Conservation (phyloP, 2,888 invertebrate genomes). For the Nemoura dubitans region DNA sequence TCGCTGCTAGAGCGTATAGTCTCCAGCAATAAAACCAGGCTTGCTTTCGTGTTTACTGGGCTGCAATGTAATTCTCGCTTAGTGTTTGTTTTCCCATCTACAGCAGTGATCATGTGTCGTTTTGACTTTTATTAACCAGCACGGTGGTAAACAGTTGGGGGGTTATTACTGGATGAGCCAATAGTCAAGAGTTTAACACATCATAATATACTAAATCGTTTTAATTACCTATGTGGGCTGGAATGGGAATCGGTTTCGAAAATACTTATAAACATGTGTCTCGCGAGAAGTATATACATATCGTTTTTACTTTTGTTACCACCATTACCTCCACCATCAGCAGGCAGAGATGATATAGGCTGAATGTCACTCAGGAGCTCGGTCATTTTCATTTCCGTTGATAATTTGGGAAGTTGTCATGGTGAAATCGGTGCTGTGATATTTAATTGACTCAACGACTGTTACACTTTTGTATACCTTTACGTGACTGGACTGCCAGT, state of each 20-base stretch:
- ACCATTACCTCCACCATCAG: too few species aligned
- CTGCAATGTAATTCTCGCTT: not conserved
- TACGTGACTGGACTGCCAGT: too few species aligned
- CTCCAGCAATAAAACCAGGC: not conserved
- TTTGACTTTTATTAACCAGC: constrained; percentile 25
- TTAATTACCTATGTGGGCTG: not conserved
- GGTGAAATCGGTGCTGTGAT: too few species aligned
- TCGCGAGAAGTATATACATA: not conserved
- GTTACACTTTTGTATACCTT: too few species aligned
- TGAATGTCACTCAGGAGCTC: too few species aligned
- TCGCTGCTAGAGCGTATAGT: not conserved
- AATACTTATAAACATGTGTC: not conserved
- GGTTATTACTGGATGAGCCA: not conserved
- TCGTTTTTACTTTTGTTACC: not conserved
- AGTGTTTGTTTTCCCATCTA: constrained; percentile 1
- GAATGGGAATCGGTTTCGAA: not conserved
- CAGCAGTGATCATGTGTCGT: constrained; percentile 17
- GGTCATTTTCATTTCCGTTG: too few species aligned
- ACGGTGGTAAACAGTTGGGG: not conserved
- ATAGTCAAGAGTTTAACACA: not conserved
- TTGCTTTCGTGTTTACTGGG: not conserved
- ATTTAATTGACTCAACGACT: too few species aligned
- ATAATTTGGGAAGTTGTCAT: too few species aligned
- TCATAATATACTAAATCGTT: not conserved
- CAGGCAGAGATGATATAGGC: too few species aligned